These are phyloP conservation scores for Echiichthys vipera DNA, from an alignment of 2,797 vertebrate genomes.

Conservation along the genomic window DNA sequence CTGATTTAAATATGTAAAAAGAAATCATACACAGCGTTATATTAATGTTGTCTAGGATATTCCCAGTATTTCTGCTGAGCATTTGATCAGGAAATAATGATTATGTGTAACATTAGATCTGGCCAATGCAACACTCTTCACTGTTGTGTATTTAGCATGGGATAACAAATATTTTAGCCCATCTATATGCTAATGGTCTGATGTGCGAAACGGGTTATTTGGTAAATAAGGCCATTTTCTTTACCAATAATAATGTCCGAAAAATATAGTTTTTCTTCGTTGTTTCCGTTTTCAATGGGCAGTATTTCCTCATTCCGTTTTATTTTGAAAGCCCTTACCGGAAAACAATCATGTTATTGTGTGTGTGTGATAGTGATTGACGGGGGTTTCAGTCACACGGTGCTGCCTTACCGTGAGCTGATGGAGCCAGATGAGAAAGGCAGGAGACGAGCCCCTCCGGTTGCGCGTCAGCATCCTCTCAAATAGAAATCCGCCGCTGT, in stretches of 20 bases:
- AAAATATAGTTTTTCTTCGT: too few species aligned
- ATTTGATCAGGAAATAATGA: neutral
- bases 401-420: conserved; percentile 71
- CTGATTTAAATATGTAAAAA: neutral
- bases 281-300: too few species aligned
- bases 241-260: too few species aligned
- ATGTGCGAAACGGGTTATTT: neutral
- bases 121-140: neutral
- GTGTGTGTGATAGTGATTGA: conserved; percentile 1
- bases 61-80: neutral
- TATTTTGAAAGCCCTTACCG: conserved; percentile 48
- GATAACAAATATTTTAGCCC: neutral
- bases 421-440: conserved; percentile 78
- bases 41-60: neutral
- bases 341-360: neutral
- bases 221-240: neutral
- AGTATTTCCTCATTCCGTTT: too few species aligned
- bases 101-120: too few species aligned
- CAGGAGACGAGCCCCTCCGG: conserved; percentile 81
- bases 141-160: neutral
- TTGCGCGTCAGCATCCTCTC: conserved; percentile 79
- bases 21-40: neutral
- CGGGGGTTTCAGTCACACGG: conserved; percentile 74
- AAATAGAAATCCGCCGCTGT: conserved; percentile 75
- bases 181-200: neutral